Conservation (phyloP, 2,888 invertebrate species). For the Euzetes globulus region DNA sequence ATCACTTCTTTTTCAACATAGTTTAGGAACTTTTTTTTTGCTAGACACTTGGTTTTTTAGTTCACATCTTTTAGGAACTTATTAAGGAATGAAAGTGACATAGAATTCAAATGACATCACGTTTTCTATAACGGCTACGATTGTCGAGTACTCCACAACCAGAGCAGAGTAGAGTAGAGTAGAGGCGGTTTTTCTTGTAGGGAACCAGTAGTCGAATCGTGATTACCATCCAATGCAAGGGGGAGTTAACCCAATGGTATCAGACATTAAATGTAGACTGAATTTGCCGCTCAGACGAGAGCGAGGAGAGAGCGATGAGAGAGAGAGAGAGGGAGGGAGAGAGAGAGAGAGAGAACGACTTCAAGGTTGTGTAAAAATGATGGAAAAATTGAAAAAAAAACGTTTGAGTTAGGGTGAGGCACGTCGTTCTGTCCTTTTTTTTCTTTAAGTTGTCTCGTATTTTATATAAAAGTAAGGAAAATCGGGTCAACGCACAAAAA, state of each 20-base stretch:
- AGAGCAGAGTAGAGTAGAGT: neutral
- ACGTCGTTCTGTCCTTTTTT: constrained; percentile 5
- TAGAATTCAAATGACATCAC: constrained; percentile 19
- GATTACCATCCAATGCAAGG: constrained; percentile 16
- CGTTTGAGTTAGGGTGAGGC: neutral
- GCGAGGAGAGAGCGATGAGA: too few species aligned
- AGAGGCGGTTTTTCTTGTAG: constrained; percentile 29
- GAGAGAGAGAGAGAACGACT: constrained; percentile 13
- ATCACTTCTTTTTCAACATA: neutral
- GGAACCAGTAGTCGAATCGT: constrained; percentile 27
- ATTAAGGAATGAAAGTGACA: constrained; percentile 24
- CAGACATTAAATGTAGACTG: constrained; percentile 26
- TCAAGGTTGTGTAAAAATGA: constrained; percentile 28
- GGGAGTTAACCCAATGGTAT: constrained; percentile 31
- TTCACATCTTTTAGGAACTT: constrained; percentile 27
- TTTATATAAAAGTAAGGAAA: constrained; percentile 23
- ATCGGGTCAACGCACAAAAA: constrained; percentile 28
- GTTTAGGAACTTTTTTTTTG: constrained; percentile 28
- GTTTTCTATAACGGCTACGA: constrained; percentile 23
- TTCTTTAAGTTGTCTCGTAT: constrained; percentile 19
- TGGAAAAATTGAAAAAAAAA: constrained; percentile 24
- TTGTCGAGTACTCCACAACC: neutral
- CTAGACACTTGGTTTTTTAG: neutral
- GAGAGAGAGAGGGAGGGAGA: constrained; percentile 3
- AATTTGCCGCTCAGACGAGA: neutral